These are phyloP conservation scores for Elaphurus davidianus DNA, from an alignment of 2,113 vertebrate species.

Conservation along the genomic window DNA sequence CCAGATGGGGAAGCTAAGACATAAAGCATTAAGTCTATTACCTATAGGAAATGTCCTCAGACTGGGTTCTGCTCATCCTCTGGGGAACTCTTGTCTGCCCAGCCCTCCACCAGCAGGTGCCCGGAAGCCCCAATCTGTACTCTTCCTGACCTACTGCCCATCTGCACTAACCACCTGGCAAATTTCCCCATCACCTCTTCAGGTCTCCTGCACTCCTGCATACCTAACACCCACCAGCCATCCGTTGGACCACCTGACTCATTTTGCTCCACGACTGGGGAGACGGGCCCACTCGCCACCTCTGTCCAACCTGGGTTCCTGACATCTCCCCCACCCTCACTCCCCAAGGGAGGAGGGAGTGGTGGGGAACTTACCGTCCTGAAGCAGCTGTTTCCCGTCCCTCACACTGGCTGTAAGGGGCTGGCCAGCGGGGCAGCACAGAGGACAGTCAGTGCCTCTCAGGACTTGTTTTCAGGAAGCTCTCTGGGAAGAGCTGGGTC, in stretches of 20 bases:
- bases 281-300: background rate
- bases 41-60: background rate
- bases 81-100: background rate
- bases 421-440: background rate
- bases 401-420: background rate
- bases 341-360: background rate
- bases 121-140: background rate
- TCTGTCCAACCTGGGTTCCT: background rate
- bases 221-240: background rate
- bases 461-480: conserved; percentile 66
- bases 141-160: background rate
- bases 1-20: background rate
- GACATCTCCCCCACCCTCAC: background rate
- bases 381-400: conserved; percentile 69
- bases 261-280: background rate
- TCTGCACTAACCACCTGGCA: background rate
- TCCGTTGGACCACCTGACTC: background rate
- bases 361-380: background rate
- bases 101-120: background rate
- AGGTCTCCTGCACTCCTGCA: background rate
- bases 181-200: background rate
- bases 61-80: background rate
- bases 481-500: background rate
- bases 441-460: conserved; percentile 25
- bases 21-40: background rate